Conservation (phyloP, 1,140 invertebrate genomes). For the Aphis gossypii region DNA sequence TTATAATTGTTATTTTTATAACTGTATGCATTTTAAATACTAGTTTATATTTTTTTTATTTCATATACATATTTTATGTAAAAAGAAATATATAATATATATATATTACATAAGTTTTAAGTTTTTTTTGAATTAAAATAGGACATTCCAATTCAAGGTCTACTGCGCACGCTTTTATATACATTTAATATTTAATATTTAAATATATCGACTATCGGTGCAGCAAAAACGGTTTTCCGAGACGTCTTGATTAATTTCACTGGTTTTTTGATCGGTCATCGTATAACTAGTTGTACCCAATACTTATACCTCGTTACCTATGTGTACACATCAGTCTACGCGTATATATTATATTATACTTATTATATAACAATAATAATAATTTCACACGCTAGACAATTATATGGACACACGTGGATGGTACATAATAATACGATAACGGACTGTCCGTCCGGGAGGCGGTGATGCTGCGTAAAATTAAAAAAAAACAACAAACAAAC, state of each 20-base stretch:
- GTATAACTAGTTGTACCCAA: not conserved
- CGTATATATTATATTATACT: not conserved
- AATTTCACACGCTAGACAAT: slow-evolving; percentile 15
- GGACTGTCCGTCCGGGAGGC: slow-evolving; percentile 15
- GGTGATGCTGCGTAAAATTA: slow-evolving; percentile 29
- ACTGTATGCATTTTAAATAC: too few species aligned
- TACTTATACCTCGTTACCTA: not conserved
- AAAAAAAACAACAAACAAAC: not conserved
- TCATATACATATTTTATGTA: too few species aligned
- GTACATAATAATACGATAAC: not conserved
- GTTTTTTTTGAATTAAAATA: not conserved
- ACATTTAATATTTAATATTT: not conserved
- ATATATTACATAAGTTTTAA: not conserved
- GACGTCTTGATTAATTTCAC: slow-evolving; percentile 8
- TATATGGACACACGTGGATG: not conserved
- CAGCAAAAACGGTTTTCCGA: not conserved
- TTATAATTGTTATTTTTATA: too few species aligned
- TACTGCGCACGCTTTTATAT: not conserved
- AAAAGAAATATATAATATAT: too few species aligned
- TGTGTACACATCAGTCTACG: not conserved
- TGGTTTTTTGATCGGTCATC: not conserved
- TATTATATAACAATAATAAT: not conserved
- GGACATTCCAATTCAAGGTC: not conserved
- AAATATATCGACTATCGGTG: not conserved
- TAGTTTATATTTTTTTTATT: too few species aligned